Base-by-base conservation (phyloP, 2,888 invertebrate genomes). In the Acanthopleura granulata region DNA sequence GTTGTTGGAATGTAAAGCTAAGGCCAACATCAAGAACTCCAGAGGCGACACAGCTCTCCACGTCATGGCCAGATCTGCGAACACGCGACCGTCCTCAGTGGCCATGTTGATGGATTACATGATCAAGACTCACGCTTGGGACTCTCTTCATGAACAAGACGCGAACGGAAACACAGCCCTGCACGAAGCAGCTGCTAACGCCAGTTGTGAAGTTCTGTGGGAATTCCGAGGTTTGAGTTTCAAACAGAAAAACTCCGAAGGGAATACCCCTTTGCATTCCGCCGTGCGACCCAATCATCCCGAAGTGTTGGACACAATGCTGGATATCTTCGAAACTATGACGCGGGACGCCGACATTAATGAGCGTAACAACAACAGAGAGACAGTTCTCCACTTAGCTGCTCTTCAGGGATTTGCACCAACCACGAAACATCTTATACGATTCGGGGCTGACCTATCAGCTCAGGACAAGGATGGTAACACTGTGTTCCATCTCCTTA, bases 81-180 rank as follows among this genome's bases (percentile, higher is more conserved):
- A 77, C 22, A 83, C 85, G 9, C 77, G 80, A n/a, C 79, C 84
- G 0, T 82, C 84, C 22, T 77, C 84, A 4, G 85, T 87, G 3
- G 78, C 80, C 49, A 62, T 74, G 57, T 74, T 90, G 15, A 83
- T 90, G n/a, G 84, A 86, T 9, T 82, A 85, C 72, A 85, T 88
- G n/a, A 87, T 89, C 69, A 88, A 87, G 78, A 83, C 85, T 0
- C 87, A 87, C 76, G 84, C 86, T 27, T 89, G 88, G 88, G 86
- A 89, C 62, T 83, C 87, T 79, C 80, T 89, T 18, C 87, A 89
- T 75, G 85, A 85, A 0, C 78, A 77, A 62, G 89, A 90, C 74
- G 78, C 79, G 14, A 49, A 80, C 61, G 87, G 89, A 1, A 87
- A 89, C 78, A 89, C 87, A 72, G 85, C 88, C 14, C 82, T 90